phyloP scores from a whole-genome alignment of 2,113 vertebrate genomes.

The Pristiophorus japonicus region DNA sequence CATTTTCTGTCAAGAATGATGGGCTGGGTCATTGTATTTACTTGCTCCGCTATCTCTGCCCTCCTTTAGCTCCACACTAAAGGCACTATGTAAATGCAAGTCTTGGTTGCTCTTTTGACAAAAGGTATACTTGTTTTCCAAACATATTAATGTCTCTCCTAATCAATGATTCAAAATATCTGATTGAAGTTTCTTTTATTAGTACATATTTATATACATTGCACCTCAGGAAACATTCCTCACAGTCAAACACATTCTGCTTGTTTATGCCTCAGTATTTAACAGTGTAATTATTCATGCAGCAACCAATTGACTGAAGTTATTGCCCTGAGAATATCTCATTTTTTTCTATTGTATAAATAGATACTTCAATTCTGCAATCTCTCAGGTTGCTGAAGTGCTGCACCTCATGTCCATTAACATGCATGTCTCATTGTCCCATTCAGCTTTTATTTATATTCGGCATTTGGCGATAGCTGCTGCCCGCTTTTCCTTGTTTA shows the following conservation, averaged over 20 bases:
- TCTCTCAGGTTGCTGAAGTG: neutral
- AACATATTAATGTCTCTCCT: neutral
- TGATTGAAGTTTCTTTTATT: conserved; percentile 1
- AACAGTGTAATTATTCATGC: conserved; percentile 17
- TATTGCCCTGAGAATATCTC: conserved; percentile 20
- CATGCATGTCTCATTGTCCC: conserved; percentile 12
- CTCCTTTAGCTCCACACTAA: too few species aligned
- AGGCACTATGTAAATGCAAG: too few species aligned
- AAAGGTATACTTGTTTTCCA: neutral
- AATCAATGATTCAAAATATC: neutral
- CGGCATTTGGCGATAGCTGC: neutral
- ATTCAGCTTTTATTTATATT: neutral
- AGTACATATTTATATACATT: neutral
- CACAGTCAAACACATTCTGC: neutral
- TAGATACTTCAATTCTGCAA: neutral
- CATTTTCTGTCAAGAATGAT: neutral
- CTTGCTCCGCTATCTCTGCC: neutral
- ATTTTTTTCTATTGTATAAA: neutral
- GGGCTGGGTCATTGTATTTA: neutral
- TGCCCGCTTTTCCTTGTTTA: neutral
- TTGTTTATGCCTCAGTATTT: conserved; percentile 4
- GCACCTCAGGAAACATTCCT: neutral
- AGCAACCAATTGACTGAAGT: neutral
- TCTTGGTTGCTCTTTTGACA: neutral
- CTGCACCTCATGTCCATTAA: neutral